Percentiles rank a stretch among this genome's conserved stretches.
phyloP scores from a whole-genome alignment of 2,113 vertebrate species.

The Myxocyprinus asiaticus region DNA sequence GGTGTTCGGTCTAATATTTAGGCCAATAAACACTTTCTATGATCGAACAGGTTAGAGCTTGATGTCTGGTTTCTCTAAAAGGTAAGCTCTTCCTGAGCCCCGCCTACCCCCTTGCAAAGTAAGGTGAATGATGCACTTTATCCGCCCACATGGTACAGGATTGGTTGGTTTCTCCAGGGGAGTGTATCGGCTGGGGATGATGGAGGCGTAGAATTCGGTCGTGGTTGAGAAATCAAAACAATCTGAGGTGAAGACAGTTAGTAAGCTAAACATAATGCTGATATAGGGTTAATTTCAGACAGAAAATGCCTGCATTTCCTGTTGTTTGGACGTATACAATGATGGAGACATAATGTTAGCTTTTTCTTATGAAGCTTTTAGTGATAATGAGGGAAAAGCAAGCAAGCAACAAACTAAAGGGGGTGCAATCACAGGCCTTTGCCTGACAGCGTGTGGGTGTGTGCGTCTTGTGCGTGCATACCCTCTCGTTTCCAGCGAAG shows the following conservation, averaged over 20 bases:
- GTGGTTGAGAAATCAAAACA: conserved; percentile 98
- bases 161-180: conserved; percentile 84
- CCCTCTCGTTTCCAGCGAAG: conserved; percentile 98
- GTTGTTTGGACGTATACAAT: background rate
- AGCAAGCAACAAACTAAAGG: background rate
- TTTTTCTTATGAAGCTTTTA: no score
- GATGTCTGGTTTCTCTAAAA: background rate
- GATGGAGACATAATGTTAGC: no score
- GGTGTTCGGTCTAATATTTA: background rate
- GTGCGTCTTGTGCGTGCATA: conserved; percentile 55
- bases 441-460: conserved; percentile 13
- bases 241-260: conserved; percentile 90
- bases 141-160: conserved; percentile 84
- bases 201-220: conserved; percentile 89
- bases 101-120: conserved; percentile 96
- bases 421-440: background rate
- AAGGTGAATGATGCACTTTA: conserved; percentile 87
- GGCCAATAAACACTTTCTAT: conserved; percentile 23
- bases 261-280: conserved; percentile 19
- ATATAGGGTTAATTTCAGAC: background rate
- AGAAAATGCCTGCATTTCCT: background rate
- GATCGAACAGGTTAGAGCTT: background rate
- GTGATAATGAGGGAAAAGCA: conserved; percentile 45
- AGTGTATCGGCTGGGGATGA: conserved; percentile 86
- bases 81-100: conserved; percentile 75